phyloP scores from a whole-genome alignment of 2,888 invertebrate genomes.

The Metalampra italica region DNA sequence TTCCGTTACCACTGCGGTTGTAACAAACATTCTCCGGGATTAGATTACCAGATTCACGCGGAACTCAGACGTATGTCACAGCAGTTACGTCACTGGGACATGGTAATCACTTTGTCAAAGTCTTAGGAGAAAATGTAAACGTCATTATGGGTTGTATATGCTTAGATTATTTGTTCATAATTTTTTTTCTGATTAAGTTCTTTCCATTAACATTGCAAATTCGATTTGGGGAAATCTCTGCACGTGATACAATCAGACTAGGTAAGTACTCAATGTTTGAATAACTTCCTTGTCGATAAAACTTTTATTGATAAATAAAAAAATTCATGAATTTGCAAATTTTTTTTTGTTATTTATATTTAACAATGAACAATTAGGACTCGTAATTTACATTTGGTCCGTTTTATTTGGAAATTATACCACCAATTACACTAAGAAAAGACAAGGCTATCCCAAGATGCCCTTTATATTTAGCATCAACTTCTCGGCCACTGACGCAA shows the following conservation, averaged over 20 bases:
- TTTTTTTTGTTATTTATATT: no score
- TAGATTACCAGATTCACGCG: slow-evolving; percentile 7
- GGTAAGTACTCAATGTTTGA: no score
- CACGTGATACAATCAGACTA: no score
- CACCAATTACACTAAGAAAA: not conserved
- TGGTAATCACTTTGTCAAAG: not conserved
- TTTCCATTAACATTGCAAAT: no score
- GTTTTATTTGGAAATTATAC: not conserved
- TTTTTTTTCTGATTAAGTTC: no score
- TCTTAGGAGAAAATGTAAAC: not conserved
- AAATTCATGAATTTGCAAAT: no score
- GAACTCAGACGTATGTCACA: slow-evolving; percentile 1
- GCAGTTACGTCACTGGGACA: not conserved
- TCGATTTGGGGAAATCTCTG: no score
- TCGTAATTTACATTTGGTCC: no score
- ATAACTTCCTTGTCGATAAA: no score
- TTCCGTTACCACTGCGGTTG: slow-evolving; percentile 9
- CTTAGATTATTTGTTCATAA: no score
- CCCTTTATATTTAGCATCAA: slow-evolving; percentile 15
- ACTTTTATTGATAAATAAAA: no score
- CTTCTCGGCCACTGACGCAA: slow-evolving; percentile 41
- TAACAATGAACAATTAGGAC: no score
- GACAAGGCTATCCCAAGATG: not conserved
- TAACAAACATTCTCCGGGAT: slow-evolving; percentile 9
- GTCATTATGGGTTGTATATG: not conserved